These are phyloP conservation scores for Bubo scandiacus DNA, from an alignment of 2,113 vertebrate species.

Conservation along the genomic window DNA sequence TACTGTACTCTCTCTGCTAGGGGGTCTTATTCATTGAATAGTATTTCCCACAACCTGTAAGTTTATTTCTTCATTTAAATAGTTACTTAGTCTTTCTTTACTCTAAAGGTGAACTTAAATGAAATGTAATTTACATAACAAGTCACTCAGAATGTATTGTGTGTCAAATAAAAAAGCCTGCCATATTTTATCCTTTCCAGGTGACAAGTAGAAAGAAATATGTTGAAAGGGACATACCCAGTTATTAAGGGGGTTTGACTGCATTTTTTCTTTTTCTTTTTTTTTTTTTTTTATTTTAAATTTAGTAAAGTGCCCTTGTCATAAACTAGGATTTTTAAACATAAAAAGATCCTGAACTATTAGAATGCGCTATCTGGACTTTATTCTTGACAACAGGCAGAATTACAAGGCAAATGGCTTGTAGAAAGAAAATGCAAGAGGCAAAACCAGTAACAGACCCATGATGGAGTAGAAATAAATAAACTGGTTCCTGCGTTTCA, in stretches of 20 bases:
- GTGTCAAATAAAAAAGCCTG: constrained; percentile 5
- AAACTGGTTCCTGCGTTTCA: background rate
- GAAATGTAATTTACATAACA: constrained; percentile 15
- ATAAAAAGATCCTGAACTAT: background rate
- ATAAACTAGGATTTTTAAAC: background rate
- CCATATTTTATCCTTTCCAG: constrained; percentile 22
- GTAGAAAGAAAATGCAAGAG: background rate
- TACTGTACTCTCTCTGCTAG: background rate
- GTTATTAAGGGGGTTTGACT: background rate
- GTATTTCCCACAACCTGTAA: constrained; percentile 20
- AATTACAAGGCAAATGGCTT: background rate
- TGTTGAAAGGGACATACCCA: background rate
- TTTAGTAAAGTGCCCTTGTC: background rate
- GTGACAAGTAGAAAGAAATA: constrained; percentile 10
- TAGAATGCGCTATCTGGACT: background rate
- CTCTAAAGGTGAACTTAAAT: background rate
- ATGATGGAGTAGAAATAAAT: background rate
- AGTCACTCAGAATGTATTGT: constrained; percentile 25
- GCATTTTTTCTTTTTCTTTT: background rate
- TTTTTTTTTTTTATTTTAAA: background rate
- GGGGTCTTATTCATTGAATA: background rate
- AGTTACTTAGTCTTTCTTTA: constrained; percentile 24
- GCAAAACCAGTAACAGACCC: background rate
- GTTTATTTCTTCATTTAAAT: background rate
- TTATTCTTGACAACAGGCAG: background rate